Evolutionary conservation across 23 tunicate species (phyloP).

Genomic region (Trididemnum clinides): DNA sequence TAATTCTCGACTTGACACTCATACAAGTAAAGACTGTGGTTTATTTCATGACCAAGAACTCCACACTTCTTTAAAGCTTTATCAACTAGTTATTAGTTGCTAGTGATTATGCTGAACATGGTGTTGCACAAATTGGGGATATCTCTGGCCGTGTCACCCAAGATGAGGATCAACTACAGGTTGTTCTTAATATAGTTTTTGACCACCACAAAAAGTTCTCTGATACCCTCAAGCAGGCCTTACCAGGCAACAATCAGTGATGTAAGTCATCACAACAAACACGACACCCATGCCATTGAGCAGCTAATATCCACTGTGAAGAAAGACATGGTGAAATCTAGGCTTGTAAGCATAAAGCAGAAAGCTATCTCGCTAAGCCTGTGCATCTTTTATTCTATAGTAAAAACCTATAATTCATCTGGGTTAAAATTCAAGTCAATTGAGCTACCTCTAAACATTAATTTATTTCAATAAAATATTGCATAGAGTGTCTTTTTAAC

Average conservation of each 20-base stretch:
- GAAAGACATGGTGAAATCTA: neutral
- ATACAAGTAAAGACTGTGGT: too few species aligned
- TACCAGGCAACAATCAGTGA: neutral
- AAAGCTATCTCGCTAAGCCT: neutral
- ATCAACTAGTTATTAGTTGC: neutral
- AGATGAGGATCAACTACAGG: neutral
- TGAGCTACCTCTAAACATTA: too few species aligned
- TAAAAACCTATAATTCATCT: neutral
- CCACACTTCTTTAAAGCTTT: too few species aligned
- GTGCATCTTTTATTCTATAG: neutral
- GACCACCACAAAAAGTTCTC: neutral
- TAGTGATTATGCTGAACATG: neutral
- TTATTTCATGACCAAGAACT: too few species aligned
- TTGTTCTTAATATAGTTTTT: neutral
- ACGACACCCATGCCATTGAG: neutral
- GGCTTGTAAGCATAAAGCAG: neutral
- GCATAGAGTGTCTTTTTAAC: neutral
- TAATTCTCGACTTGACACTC: too few species aligned
- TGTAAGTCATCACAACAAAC: neutral
- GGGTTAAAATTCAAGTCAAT: neutral
- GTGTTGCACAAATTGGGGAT: neutral
- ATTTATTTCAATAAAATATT: neutral
- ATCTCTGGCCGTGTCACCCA: neutral
- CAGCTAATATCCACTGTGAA: neutral
- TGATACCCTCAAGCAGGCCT: neutral